A percentile compares a stretch with the other conserved stretches of the same genome.
phyloP scores from a whole-genome alignment of 1,140 invertebrate genomes.

The Diabrotica virgifera region DNA sequence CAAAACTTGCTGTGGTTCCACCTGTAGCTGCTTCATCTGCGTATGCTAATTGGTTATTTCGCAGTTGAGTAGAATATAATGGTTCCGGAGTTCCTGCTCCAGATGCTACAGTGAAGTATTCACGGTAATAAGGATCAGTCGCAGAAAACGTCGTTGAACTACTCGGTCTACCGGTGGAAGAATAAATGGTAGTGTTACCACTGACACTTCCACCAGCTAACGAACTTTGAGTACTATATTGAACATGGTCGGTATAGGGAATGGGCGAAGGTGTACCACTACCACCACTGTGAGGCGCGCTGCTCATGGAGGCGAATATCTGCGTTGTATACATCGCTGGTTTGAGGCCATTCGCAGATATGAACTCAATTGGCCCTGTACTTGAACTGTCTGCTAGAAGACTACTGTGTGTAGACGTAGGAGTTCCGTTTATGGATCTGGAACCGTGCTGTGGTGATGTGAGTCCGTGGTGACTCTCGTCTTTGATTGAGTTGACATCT shows the following conservation, averaged over 20 bases:
- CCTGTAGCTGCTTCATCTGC: constrained; percentile 46
- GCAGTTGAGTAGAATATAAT: constrained; percentile 52
- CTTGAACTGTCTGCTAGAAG: constrained; percentile 49
- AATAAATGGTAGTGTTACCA: constrained; percentile 34
- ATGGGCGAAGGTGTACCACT: constrained; percentile 55
- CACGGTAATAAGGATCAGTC: constrained; percentile 53
- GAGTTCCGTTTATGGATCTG: constrained; percentile 52
- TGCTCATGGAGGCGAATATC: constrained; percentile 50
- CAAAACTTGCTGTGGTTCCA: constrained; percentile 50
- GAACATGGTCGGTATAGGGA: constrained; percentile 52
- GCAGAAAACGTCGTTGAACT: constrained; percentile 45
- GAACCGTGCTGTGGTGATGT: constrained; percentile 52
- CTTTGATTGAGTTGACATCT: constrained; percentile 53
- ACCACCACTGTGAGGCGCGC: constrained; percentile 40
- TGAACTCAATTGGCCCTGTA: constrained; percentile 50
- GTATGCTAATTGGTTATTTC: constrained; percentile 53
- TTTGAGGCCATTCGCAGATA: constrained; percentile 55
- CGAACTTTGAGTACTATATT: constrained; percentile 57
- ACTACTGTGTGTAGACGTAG: constrained; percentile 52
- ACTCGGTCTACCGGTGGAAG: constrained; percentile 35
- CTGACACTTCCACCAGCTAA: constrained; percentile 31
- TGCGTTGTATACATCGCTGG: constrained; percentile 51
- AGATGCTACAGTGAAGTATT: constrained; percentile 51
- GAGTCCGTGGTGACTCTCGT: constrained; percentile 48
- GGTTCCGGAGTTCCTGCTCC: constrained; percentile 48